These are phyloP conservation scores for Ochotona curzoniae DNA, from an alignment of 2,113 vertebrate genomes.

Conservation along the genomic window DNA sequence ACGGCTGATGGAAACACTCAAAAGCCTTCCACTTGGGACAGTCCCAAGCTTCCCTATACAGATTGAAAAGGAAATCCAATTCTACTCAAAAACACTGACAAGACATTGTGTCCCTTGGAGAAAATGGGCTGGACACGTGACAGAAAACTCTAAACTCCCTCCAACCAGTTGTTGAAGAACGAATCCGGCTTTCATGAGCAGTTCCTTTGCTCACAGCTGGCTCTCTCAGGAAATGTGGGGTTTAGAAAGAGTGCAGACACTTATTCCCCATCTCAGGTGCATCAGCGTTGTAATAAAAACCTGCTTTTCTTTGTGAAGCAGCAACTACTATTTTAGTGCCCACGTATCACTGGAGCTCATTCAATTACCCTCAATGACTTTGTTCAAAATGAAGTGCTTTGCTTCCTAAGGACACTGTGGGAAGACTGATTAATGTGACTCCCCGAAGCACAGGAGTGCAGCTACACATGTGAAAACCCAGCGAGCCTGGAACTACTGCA, in stretches of 20 bases:
- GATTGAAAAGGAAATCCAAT: constrained; percentile 54
- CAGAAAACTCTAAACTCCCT: constrained; percentile 25
- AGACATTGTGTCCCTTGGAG: constrained; percentile 52
- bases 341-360: constrained; percentile 67
- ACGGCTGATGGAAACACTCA: constrained; percentile 30
- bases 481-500: constrained; percentile 25
- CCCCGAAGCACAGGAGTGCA: constrained; percentile 27
- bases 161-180: constrained; percentile 41
- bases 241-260: neutral
- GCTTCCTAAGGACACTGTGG: constrained; percentile 63
- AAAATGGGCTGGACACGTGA: constrained; percentile 34
- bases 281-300: constrained; percentile 70
- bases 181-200: constrained; percentile 18
- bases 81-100: constrained; percentile 25
- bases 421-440: constrained; percentile 39
- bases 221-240: constrained; percentile 37
- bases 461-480: neutral
- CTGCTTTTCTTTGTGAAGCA: constrained; percentile 65
- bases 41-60: constrained; percentile 34
- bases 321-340: constrained; percentile 74
- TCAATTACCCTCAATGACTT: constrained; percentile 69
- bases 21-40: neutral
- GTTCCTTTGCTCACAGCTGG: constrained; percentile 5
- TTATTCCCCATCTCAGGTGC: neutral
- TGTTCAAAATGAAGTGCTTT: constrained; percentile 70